These are phyloP conservation scores for Manis pentadactyla DNA, from an alignment of 2,797 vertebrate genomes.

Conservation along the genomic window DNA sequence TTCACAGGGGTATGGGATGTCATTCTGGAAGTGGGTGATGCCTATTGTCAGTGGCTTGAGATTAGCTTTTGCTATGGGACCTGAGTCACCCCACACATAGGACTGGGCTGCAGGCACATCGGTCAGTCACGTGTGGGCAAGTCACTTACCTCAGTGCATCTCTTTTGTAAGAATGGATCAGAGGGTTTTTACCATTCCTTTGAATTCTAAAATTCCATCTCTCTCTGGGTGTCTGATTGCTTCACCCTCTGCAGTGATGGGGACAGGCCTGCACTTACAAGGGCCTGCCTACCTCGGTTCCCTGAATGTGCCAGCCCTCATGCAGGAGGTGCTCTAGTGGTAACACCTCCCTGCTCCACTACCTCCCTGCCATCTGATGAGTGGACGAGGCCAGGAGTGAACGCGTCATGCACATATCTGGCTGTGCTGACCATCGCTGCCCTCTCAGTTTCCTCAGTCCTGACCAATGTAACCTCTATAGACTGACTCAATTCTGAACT, in stretches of 20 bases:
- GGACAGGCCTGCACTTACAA: not conserved
- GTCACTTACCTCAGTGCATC: not conserved
- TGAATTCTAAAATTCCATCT: not conserved
- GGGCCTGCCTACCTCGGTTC: not conserved
- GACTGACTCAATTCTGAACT: not conserved
- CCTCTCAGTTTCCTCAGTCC: not conserved
- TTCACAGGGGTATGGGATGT: not conserved
- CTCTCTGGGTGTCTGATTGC: not conserved
- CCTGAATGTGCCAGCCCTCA: not conserved
- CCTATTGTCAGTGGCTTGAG: not conserved
- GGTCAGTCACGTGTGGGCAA: not conserved
- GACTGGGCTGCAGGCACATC: not conserved
- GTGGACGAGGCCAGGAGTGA: accelerated
- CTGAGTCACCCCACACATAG: not conserved
- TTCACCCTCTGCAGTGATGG: not conserved
- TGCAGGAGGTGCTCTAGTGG: accelerated
- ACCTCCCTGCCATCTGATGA: not conserved
- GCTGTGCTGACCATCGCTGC: no score
- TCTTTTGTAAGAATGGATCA: not conserved
- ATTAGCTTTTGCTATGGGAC: not conserved
- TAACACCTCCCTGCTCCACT: not conserved
- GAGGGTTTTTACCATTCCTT: not conserved
- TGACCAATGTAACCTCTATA: not conserved
- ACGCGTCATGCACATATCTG: accelerated
- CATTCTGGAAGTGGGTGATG: not conserved